Base-by-base conservation (phyloP, 2,113 vertebrate species). In the Leptocoma aspasia region DNA sequence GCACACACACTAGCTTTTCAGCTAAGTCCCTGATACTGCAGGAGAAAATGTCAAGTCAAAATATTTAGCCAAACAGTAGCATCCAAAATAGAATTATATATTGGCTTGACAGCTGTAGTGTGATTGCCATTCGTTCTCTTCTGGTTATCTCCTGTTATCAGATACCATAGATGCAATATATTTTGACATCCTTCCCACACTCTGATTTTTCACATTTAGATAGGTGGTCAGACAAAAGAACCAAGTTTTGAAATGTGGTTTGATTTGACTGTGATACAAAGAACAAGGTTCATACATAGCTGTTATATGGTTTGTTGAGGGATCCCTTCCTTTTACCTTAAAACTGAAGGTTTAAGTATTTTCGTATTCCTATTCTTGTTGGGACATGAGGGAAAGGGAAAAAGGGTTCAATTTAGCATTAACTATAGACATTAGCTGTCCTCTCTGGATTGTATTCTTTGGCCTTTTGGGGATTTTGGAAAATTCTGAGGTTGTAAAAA, bases 331-430 rank as follows among this genome's bases (percentile, higher is more conserved):
- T 50, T 60, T 71, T 17, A 56, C 4, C 5, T 54, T 80, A n/a
- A 80, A 89, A 86, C 23, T 10, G 0, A 73, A 49, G 7, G 20
- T 88, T 82, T 63, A 24, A 35, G 8, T 23, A 33, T 9, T 59
- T 64, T 37, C 8, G 8, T 6, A 65, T 12, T 70, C 12, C 6
- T 69, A 1, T 39, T 76, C 11, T 78, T 33, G 23, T 3, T 42
- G 26, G 20, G 6, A 37, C 1, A 1, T 41, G 15, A 66, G 5
- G 3, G 3, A 39, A 79, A 79, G 5, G 9, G 14, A 8, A n/a
- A 86, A 54, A 8, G 1, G 1, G 5, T 77, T 78, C 13, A 37
- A 2, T 65, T 52, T 60, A 47, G 1, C 10, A 42, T 54, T 59
- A 66, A 60, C 31, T 16, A 20, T 13, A 54, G 41, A n/a, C 6